These are phyloP conservation scores for Cataglyphis hispanica DNA, from an alignment of 1,140 invertebrate species.

Conservation along the genomic window DNA sequence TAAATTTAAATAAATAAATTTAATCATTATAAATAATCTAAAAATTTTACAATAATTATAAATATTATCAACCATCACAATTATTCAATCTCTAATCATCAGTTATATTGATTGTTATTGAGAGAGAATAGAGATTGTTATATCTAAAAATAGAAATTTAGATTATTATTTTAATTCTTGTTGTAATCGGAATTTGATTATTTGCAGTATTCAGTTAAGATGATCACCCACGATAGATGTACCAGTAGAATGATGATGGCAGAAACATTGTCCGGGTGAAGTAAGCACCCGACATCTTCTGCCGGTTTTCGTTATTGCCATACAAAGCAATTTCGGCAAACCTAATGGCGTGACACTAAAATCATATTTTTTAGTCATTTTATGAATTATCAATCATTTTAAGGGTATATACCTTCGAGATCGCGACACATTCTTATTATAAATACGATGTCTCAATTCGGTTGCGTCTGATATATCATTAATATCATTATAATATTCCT, in stretches of 20 bases:
- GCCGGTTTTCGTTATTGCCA: constrained; percentile 75
- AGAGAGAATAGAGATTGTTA: no score
- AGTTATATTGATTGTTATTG: not conserved
- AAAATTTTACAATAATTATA: not conserved
- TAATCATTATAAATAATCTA: not conserved
- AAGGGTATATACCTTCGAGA: constrained; percentile 69
- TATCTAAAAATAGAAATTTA: not conserved
- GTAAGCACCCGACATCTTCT: constrained; percentile 73
- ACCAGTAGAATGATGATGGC: constrained; percentile 70
- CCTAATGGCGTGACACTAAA: constrained; percentile 23
- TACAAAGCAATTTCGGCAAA: constrained; percentile 62
- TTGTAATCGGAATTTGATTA: not conserved
- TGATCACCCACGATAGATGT: constrained; percentile 62
- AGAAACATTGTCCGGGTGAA: constrained; percentile 68
- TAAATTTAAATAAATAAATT: no score
- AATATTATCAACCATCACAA: not conserved
- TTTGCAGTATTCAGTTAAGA: not conserved
- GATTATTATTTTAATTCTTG: not conserved
- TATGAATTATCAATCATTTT: not conserved
- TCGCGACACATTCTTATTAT: not conserved
- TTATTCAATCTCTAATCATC: not conserved
- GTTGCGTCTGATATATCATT: constrained; percentile 53
- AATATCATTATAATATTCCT: constrained; percentile 3
- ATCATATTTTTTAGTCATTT: not conserved
- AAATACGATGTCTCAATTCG: constrained; percentile 59